Base-by-base conservation (phyloP, 2,888 invertebrate genomes). In the Eupeodes latifasciatus region DNA sequence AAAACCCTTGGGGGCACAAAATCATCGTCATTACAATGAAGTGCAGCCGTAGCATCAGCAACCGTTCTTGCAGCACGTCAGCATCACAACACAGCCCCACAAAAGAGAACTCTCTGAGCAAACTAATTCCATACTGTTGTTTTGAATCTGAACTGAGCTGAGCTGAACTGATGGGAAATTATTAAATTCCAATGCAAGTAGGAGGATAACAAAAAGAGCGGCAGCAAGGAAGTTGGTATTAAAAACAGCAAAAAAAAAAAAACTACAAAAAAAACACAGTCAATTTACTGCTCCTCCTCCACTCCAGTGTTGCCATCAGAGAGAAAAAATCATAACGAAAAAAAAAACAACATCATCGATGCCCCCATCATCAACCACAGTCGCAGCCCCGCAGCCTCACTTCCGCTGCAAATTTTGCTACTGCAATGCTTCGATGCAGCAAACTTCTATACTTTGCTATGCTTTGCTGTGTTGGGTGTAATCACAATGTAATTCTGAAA, bases 101-200 rank as follows among this genome's bases (percentile, higher is more conserved):
- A 59, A 34, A 59, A 14, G 6, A 72, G 66, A 87, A 87, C 77
- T 40, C 44, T 49, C 69, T 34, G 53, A 83, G 53, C 16, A 59
- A 61, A 80, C 80, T 87, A 87, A 87, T 87, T 87, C 80, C 80
- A 77, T 79, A 74, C 77, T 69, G 78, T 49, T 72, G 66, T 36
- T 66, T 49, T 49, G 67, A 47, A 57, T 75, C 79, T 47, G 51
- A 19, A 9, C 67, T 74, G 81, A 85, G 19, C 27, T 27, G 51
- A 19, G 12, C 5, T 36, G 47, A 40, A 9, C 67, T 74, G 81
- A 85, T 88, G 88, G 81, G 81, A 78, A 88, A 88, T 88, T 88
- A 88, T 88, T 88, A 88, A 88, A 88, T 88, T 88, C 88, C 88
- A 81, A 85, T 78, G 85, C 81, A 88, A 88, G 88, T 85, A 88